phyloP scores from a whole-genome alignment of 2,797 vertebrate species.

The Crypturellus tataupa region DNA sequence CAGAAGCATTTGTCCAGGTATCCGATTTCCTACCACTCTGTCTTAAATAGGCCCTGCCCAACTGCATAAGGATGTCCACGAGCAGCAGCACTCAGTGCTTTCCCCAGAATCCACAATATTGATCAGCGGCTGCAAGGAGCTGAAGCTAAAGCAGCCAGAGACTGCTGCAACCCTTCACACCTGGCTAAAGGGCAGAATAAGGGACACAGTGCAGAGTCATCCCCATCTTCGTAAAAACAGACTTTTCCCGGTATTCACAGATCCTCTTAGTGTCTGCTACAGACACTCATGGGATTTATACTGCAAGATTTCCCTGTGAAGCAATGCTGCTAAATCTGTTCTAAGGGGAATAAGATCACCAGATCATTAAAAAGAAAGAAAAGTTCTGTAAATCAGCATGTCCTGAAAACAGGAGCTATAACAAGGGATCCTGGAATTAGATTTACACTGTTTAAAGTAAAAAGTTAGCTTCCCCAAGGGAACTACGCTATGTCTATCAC shows the following conservation, averaged over 20 bases:
- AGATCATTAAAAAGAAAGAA: accelerated
- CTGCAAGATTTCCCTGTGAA: not conserved
- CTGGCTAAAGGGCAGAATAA: not conserved
- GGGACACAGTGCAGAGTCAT: accelerated
- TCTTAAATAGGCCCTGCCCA: not conserved
- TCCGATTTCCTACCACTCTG: not conserved
- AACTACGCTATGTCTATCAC: not conserved
- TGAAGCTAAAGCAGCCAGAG: not conserved
- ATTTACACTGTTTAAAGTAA: not conserved
- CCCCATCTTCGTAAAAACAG: not conserved
- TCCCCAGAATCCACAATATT: not conserved
- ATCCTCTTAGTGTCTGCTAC: accelerated
- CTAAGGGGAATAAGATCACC: not conserved
- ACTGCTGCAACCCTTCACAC: not conserved
- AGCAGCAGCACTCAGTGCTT: not conserved
- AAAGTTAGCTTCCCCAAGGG: not conserved
- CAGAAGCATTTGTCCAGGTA: not conserved
- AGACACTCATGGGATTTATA: accelerated
- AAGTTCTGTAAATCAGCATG: not conserved
- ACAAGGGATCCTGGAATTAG: not conserved
- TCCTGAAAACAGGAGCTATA: not conserved
- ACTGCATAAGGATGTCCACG: not conserved
- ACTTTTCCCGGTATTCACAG: not conserved
- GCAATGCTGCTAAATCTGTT: not conserved
- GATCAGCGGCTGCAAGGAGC: not conserved